phyloP scores from a whole-genome alignment of 2,888 invertebrate genomes.

The Ganaspis brasiliensis region DNA sequence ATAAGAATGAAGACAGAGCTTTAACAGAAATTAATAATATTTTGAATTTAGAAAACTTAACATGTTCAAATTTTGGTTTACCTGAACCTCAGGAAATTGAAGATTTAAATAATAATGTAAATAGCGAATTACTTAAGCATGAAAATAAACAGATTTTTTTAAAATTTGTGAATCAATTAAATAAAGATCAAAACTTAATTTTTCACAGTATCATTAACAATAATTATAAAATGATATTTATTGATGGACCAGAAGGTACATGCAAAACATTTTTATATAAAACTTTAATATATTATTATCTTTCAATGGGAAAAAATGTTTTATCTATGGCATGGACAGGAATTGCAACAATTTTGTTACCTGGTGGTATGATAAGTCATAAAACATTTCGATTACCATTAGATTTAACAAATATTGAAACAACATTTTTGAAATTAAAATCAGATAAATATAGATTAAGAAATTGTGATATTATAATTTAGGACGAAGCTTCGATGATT shows the following conservation, averaged over 20 bases:
- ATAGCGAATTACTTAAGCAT: too few relatives aligned
- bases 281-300: background rate
- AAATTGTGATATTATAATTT: background rate
- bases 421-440: background rate
- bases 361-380: conserved; percentile 4
- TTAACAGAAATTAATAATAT: too few relatives aligned
- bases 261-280: background rate
- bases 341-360: conserved; percentile 1
- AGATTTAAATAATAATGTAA: too few relatives aligned
- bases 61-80: too few relatives aligned
- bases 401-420: background rate
- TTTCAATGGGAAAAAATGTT: background rate
- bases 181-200: conserved; percentile 15
- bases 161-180: too few relatives aligned
- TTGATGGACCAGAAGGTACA: background rate
- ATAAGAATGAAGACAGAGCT: too few relatives aligned
- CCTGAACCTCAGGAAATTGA: too few relatives aligned
- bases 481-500: background rate
- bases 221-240: background rate
- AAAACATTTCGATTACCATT: background rate
- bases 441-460: background rate
- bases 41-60: too few relatives aligned
- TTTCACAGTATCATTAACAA: background rate
- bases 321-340: conserved; percentile 2
- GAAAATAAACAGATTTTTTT: too few relatives aligned